Evolutionary conservation across 2,888 invertebrate genomes (phyloP), one percentile per base, ranked within the genome.

Genomic region (Meteorus cinctellus): DNA sequence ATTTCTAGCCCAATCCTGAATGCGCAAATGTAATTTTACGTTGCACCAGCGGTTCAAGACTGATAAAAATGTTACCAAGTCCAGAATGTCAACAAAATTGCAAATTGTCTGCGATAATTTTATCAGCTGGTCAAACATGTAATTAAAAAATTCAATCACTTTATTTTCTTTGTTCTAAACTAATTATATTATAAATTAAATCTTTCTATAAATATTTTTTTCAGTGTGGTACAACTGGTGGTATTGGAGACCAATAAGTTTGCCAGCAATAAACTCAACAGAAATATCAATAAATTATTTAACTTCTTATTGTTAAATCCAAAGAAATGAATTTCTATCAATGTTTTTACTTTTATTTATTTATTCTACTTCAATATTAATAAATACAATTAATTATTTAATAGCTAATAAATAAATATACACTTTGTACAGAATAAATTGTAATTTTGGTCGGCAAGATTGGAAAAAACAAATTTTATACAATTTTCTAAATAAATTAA

Each of bases 201-300:
- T 63, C 63, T 77, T 62, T 79, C 45, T 68, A 74, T 74, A 8
- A 41, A 12, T 41, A 41, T 65, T 6, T 27, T 29, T 82, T 84
- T 82, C 79, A 95, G 95, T 95, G 82, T 95, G 94, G 93, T 95
- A 95, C 87, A 95, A 95, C 87, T 95, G 95, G 95, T 95, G 95
- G 94, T 95, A 95, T 84, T 96, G 95, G 95, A 91, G 94, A 85
- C 94, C 95, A 34, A 89, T 92, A 31, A 93, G 94, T 84, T 91
- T 93, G 79, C 93, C 94, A 78, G 89, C 91, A 62, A 90, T 92
- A 85, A 92, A 90, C 86, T 91, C 93, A 84, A 94, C 91, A 81
- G 90, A 91, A 84, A 92, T 90, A 67, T 92, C 93, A 71, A 91
- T 95, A 76, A 93, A 92, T 77, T 95, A 94, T 86, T 90, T 95